phyloP scores from a whole-genome alignment of 2,797 vertebrate species.

The Dipus sagitta region DNA sequence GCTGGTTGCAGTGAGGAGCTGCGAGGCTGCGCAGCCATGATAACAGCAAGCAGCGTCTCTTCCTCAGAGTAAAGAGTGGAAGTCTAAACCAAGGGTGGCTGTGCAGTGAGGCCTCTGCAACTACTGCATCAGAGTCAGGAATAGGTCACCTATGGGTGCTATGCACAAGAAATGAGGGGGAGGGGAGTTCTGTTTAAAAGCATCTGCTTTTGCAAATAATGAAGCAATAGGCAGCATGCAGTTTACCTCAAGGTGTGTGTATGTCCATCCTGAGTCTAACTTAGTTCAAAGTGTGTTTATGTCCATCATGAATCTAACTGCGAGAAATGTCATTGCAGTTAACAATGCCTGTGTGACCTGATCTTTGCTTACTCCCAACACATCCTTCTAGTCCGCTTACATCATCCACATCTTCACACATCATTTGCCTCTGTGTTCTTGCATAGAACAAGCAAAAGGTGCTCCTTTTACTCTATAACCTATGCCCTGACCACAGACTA shows the following conservation, averaged over 20 bases:
- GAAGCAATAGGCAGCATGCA: not conserved
- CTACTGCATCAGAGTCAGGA: not conserved
- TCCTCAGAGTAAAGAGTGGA: not conserved
- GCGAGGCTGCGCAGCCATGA: not conserved
- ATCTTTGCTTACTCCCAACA: not conserved
- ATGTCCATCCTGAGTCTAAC: not conserved
- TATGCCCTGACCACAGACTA: not conserved
- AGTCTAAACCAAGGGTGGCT: not conserved
- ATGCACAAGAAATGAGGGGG: not conserved
- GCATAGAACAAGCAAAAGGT: not conserved
- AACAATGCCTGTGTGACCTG: not conserved
- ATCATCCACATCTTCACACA: not conserved
- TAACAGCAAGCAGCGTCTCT: not conserved
- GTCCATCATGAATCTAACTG: not conserved
- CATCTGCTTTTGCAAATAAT: slow-evolving; percentile 12
- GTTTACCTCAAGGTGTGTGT: not conserved
- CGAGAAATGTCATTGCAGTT: not conserved
- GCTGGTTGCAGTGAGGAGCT: not conserved
- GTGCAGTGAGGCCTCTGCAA: not conserved
- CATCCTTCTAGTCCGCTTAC: not conserved
- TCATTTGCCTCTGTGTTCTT: not conserved
- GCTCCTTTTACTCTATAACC: not conserved
- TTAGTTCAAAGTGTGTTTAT: not conserved
- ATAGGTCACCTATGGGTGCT: too few relatives aligned
- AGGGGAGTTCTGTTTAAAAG: too few relatives aligned